These are phyloP conservation scores for Salpingus planirostris DNA, from an alignment of 2,888 invertebrate genomes.

Conservation along the genomic window DNA sequence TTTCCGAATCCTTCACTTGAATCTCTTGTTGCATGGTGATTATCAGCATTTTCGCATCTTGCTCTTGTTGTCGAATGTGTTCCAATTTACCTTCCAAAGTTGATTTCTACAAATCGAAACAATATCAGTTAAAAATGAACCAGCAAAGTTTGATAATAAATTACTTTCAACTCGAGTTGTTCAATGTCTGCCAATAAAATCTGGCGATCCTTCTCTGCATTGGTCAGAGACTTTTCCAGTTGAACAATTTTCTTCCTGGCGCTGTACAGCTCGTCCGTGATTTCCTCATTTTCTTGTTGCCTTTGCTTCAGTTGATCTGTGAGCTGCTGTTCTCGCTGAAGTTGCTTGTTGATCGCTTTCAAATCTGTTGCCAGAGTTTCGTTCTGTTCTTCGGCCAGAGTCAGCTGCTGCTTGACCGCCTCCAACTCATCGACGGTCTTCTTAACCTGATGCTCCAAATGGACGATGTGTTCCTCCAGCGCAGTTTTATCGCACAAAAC, in stretches of 20 bases:
- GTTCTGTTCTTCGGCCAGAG: slow-evolving; percentile 27
- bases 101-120: slow-evolving; percentile 18
- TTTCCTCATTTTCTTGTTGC: slow-evolving; percentile 19
- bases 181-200: slow-evolving; percentile 9
- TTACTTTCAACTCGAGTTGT: slow-evolving; percentile 12
- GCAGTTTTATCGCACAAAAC: slow-evolving; percentile 16
- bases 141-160: too few relatives aligned
- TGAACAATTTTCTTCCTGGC: slow-evolving; percentile 22
- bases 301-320: neutral
- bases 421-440: slow-evolving; percentile 23
- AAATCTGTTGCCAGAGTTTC: slow-evolving; percentile 25
- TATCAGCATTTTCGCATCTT: slow-evolving; percentile 18
- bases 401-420: slow-evolving; percentile 23
- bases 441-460: slow-evolving; percentile 23
- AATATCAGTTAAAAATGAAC: slow-evolving; percentile 1
- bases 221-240: slow-evolving; percentile 19
- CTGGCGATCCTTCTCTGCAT: slow-evolving; percentile 21
- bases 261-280: slow-evolving; percentile 19
- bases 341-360: slow-evolving; percentile 17
- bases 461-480: slow-evolving; percentile 20
- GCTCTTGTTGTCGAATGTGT: slow-evolving; percentile 16
- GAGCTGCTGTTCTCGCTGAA: neutral
- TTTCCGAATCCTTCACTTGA: slow-evolving; percentile 22
- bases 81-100: slow-evolving; percentile 20
- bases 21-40: slow-evolving; percentile 20